Conservation (phyloP, 1,140 invertebrate species). For the Bradynema listronoti region DNA sequence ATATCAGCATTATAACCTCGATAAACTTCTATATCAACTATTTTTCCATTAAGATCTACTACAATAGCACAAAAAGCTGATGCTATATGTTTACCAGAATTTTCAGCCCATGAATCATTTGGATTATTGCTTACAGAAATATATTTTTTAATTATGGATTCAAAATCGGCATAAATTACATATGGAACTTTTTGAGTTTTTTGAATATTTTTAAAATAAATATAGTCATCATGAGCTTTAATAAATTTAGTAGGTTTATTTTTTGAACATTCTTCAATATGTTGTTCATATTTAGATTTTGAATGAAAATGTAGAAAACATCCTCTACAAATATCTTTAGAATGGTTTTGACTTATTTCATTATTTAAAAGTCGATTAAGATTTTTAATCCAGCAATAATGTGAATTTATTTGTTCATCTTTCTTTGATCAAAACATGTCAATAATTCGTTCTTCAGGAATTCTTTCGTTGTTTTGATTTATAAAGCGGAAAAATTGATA, state of each 20-base stretch:
- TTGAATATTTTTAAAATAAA: conserved; percentile 22
- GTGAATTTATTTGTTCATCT: conserved; percentile 13
- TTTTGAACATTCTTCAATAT: conserved; percentile 25
- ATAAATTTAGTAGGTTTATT: conserved; percentile 24
- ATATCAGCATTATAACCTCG: conserved; percentile 4
- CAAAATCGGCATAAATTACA: conserved; percentile 29
- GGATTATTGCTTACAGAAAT: conserved; percentile 8
- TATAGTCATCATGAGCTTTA: conserved; percentile 21
- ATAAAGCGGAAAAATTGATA: conserved; percentile 12
- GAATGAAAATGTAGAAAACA: conserved; percentile 19
- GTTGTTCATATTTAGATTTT: conserved; percentile 24
- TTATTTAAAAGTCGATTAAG: conserved; percentile 22
- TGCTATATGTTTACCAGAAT: conserved; percentile 21
- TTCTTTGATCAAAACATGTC: conserved; percentile 21
- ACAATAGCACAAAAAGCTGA: conserved; percentile 23
- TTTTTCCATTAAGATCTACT: conserved; percentile 21
- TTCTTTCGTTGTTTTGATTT: conserved; percentile 14
- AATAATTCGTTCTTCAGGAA: conserved; percentile 6
- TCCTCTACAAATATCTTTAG: conserved; percentile 24
- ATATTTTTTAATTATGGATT: conserved; percentile 22
- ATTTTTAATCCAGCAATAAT: conserved; percentile 37
- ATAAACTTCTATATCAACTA: conserved; percentile 17
- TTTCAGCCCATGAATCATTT: conserved; percentile 15
- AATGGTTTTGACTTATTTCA: conserved; percentile 11
- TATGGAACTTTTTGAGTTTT: conserved; percentile 36